Evolutionary conservation across 2,113 vertebrate species (phyloP), one percentile per base, ranked within the genome.

Genomic region (Protobothrops flavoviridis): DNA sequence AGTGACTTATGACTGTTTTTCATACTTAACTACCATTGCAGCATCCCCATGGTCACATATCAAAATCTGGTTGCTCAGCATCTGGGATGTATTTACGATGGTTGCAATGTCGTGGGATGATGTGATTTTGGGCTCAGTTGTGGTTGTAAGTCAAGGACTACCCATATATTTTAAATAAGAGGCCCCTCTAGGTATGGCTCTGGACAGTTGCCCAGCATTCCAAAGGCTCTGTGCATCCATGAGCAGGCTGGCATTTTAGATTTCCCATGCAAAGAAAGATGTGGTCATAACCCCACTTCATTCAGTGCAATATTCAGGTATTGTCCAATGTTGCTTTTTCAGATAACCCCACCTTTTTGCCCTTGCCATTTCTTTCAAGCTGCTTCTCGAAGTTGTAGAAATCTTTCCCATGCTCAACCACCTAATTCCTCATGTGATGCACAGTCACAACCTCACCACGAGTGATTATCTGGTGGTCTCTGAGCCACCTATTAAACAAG

Each of bases 241-340:
- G n/a, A n/a, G n/a, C n/a, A 29, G 43, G 89, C 2, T 3, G n/a
- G 48, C 33, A 15, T 21, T 33, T 69, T 29, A 43, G 74, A 81
- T 81, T 21, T 43, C n/a, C 4, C 64, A 6, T 13, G 13, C 64
- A n/a, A 69, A 69, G 29, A 29, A 69, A 74, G 64, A 33, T 33
- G 13, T 17, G 3, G 3, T 4, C 0, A 0, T 21, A 43, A 4
- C 3, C 74, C 7, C 74, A 43, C 17, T 43, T 43, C 17, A 21
- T 21, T 81, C 7, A 43, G 6, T 21, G 74, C 33, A 43, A 43
- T 4, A 10, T 3, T 81, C n/a, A 39, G 7, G 7, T 81, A 81
- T 43, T 43, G 17, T 43, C 33, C 74, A 81, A 33, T 33, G 33
- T 21, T 81, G 33, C 17, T 81, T 43, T 81, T 81, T 43, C 74